These are phyloP conservation scores for Phasia obesa DNA, from an alignment of 2,888 invertebrate genomes.

Conservation along the genomic window DNA sequence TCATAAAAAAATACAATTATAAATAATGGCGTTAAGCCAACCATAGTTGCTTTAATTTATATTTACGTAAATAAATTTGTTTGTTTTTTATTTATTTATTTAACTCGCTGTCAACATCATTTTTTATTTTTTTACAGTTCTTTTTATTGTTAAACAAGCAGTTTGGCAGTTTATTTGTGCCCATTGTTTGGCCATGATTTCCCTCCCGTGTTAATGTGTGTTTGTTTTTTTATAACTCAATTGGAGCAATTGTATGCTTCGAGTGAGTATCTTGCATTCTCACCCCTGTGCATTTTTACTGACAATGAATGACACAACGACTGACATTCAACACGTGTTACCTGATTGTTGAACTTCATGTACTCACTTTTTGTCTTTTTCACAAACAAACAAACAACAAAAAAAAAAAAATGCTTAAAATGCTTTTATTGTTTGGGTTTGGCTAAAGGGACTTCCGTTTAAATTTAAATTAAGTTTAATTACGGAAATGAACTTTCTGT, in stretches of 20 bases:
- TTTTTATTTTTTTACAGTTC: conserved; percentile 48
- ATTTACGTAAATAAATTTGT: conserved; percentile 18
- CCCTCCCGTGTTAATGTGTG: conserved; percentile 40
- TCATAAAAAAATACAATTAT: background rate
- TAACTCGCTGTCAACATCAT: conserved; percentile 48
- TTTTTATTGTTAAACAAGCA: conserved; percentile 56
- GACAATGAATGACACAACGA: conserved; percentile 50
- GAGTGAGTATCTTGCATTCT: conserved; percentile 33
- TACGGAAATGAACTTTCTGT: conserved; percentile 53
- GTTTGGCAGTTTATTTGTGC: conserved; percentile 47
- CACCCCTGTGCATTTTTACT: conserved; percentile 45
- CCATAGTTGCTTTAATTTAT: conserved; percentile 22
- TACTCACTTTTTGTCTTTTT: conserved; percentile 35
- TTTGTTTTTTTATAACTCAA: conserved; percentile 18
- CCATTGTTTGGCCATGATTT: conserved; percentile 66
- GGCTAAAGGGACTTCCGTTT: conserved; percentile 68
- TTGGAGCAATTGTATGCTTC: conserved; percentile 30
- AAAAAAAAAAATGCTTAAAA: conserved; percentile 33
- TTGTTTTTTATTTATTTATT: conserved; percentile 15
- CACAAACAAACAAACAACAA: background rate
- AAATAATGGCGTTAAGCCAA: conserved; percentile 45
- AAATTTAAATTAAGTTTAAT: conserved; percentile 46
- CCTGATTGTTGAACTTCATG: conserved; percentile 62
- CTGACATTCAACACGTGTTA: conserved; percentile 68
- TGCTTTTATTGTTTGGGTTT: conserved; percentile 60